Base-by-base conservation (phyloP, 2,888 invertebrate genomes). In the Apocheima hispidaria region DNA sequence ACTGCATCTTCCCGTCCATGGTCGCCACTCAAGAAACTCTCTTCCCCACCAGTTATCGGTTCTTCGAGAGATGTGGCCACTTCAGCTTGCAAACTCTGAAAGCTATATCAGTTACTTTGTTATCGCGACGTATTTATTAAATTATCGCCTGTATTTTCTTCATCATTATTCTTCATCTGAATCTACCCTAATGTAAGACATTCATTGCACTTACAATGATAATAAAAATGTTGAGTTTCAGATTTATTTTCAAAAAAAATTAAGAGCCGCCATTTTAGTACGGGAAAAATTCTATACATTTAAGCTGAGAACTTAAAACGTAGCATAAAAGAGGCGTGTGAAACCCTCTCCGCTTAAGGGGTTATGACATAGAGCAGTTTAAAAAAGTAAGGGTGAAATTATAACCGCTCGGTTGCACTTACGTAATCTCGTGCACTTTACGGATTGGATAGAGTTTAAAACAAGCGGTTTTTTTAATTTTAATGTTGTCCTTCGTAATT, bases 311-410 rank as follows among this genome's bases (percentile, higher is more conserved):
- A 51, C 26, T 61, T 51, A 56, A 56, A 56, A 40, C 51, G 26
- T 48, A 4, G 51, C 40, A 56, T 55, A 60, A 60, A 60, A 55
- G 38, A 61, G 55, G 50, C 55, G 61, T 51, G 51, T 26, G 55
- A 52, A 52, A 55, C 51, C 28, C 51, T 56, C 61, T 40, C 28
- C 55, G 56, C 44, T 61, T 44, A 61, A 61, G 56, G 51, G 61
- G 56, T 61, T 56, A 52, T 61, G 61, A 52, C 56, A 61, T 56
- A 61, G 61, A 51, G 56, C 55, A 51, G 61, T 48, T 53, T 40
- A 41, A 61, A 58, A 60, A 56, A 56, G 51, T 60, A 56, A 56
- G 35, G 46, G 33, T 35, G 51, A 20, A 61, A 56, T 61, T 61
- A 52, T 56, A 46, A 44, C 44, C 46, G 30, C 3, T 33, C 16